Conservation (phyloP, 2,797 vertebrate species). For the Cryptoprocta ferox region DNA sequence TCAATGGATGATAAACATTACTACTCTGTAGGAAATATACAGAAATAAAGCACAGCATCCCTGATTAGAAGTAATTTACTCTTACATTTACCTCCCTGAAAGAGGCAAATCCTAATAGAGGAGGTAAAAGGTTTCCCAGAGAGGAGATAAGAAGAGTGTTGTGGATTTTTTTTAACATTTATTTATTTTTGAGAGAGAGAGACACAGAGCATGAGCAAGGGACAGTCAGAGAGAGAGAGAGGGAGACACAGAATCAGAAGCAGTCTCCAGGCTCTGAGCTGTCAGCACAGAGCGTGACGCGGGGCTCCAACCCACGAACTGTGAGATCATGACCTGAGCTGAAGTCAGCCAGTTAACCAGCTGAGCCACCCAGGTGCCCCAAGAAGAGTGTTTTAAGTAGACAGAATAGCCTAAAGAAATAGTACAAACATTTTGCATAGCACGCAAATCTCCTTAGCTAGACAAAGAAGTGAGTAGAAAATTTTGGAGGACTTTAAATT, state of each 20-base stretch:
- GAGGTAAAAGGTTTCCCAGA: background rate
- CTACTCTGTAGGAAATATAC: slow-evolving; percentile 34
- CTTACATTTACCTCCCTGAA: background rate
- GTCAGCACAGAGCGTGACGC: too few relatives aligned
- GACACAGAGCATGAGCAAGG: too few relatives aligned
- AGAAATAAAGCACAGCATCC: background rate
- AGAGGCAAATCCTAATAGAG: background rate
- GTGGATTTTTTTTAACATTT: too few relatives aligned
- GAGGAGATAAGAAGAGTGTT: background rate
- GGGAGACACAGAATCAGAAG: too few relatives aligned
- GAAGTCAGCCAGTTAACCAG: too few relatives aligned
- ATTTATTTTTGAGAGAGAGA: too few relatives aligned
- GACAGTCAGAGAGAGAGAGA: too few relatives aligned
- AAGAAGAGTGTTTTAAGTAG: background rate
- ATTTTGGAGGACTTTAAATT: background rate
- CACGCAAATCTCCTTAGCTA: background rate
- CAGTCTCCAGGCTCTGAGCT: too few relatives aligned
- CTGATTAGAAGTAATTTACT: background rate
- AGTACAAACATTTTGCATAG: background rate
- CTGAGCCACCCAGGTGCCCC: too few relatives aligned
- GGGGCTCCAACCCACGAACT: too few relatives aligned
- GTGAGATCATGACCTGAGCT: too few relatives aligned
- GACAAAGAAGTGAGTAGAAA: slow-evolving; percentile 40
- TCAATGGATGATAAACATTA: background rate
- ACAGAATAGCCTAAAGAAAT: background rate